Evolutionary conservation across 2,888 invertebrate species (phyloP).

Genomic region (Elgonia sp.): DNA sequence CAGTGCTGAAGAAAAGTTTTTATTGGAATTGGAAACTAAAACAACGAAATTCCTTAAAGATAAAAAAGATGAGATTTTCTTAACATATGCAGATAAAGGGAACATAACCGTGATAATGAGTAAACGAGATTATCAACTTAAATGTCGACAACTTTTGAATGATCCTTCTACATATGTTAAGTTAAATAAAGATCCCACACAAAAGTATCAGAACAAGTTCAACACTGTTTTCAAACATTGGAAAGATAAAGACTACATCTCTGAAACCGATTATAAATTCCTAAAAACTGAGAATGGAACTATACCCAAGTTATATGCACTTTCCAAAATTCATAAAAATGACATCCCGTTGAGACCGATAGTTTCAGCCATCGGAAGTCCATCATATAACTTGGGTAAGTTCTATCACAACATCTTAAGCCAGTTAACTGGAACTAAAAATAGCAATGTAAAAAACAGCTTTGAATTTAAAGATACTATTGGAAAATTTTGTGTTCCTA

Average conservation of each 20-base stretch:
- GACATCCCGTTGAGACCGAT: conserved; percentile 7
- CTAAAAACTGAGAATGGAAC: too few relatives aligned
- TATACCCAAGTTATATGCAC: conserved; percentile 11
- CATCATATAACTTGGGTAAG: conserved; percentile 1
- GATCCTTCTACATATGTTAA: background rate
- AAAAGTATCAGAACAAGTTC: background rate
- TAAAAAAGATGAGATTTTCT: background rate
- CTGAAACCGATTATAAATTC: too few relatives aligned
- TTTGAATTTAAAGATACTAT: background rate
- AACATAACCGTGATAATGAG: background rate
- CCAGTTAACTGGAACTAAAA: background rate
- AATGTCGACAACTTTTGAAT: background rate
- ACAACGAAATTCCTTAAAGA: background rate
- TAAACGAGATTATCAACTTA: background rate
- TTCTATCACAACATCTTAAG: conserved; percentile 6
- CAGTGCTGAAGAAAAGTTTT: background rate
- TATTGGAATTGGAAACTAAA: background rate
- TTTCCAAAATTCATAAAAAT: conserved; percentile 7
- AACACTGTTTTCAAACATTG: background rate
- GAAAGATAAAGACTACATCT: too few relatives aligned
- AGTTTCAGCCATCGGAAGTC: conserved; percentile 17
- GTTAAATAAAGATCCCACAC: background rate
- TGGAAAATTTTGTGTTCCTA: background rate
- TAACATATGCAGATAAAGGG: conserved; percentile 16
- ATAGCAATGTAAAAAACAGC: conserved; percentile 10